Conservation (phyloP, 2,888 invertebrate genomes). For the Rotaria macrura region DNA sequence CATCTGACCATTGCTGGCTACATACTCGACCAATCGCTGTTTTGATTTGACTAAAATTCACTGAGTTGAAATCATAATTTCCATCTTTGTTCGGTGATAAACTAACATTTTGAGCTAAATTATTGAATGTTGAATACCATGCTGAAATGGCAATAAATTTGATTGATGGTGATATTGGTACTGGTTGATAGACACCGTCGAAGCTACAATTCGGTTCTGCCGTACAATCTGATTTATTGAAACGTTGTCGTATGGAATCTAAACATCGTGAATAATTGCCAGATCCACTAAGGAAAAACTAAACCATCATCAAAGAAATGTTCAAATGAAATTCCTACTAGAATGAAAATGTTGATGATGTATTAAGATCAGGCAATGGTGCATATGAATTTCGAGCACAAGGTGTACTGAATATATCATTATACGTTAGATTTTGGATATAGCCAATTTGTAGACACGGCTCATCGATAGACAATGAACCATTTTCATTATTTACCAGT, state of each 20-base stretch:
- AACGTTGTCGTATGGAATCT: not conserved
- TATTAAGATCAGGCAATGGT: not conserved
- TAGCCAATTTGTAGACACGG: not conserved
- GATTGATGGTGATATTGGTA: not conserved
- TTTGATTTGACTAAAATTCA: not conserved
- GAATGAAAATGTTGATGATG: not conserved
- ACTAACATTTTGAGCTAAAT: not conserved
- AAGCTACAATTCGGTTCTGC: not conserved
- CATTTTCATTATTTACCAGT: not conserved
- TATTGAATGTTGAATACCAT: not conserved
- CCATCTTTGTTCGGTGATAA: not conserved
- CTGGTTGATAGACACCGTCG: conserved; percentile 1
- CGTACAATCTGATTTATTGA: not conserved
- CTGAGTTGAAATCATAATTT: not conserved
- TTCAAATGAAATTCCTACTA: too few relatives aligned
- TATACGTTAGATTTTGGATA: not conserved
- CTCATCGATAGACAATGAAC: not conserved
- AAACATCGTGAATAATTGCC: not conserved
- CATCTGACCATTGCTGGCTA: not conserved
- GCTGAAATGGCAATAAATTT: not conserved
- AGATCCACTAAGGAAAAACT: not conserved
- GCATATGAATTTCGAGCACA: not conserved
- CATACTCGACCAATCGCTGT: not conserved
- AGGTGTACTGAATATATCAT: not conserved
- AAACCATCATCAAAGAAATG: not conserved